phyloP scores from a whole-genome alignment of 2,888 invertebrate genomes.

The Noctua comes region DNA sequence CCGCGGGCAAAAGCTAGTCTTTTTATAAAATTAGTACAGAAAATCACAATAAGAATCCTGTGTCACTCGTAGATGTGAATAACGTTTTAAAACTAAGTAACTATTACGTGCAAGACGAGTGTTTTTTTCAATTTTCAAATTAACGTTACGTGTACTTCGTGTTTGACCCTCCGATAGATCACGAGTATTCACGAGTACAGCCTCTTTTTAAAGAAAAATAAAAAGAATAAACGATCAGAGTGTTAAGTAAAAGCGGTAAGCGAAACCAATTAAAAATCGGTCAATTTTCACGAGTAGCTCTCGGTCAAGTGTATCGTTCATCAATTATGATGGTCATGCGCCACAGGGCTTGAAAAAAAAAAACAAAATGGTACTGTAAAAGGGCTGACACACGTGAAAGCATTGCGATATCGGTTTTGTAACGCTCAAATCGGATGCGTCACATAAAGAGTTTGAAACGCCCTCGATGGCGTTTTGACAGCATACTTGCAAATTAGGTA shows the following conservation, averaged over 20 bases:
- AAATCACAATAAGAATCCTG: not conserved
- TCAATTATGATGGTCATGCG: conserved; percentile 51
- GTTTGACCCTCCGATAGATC: not conserved
- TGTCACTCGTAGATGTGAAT: not conserved
- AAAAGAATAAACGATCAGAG: not conserved
- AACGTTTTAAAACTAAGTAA: not conserved
- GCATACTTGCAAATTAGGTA: not conserved
- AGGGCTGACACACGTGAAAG: not conserved
- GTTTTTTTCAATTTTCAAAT: not conserved
- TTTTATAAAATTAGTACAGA: not conserved
- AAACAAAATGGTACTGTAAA: conserved; percentile 15
- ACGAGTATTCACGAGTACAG: conserved; percentile 3
- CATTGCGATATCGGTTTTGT: not conserved
- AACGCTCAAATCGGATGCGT: too few species aligned
- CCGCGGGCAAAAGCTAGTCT: too few species aligned
- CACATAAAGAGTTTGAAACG: not conserved
- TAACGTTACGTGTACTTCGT: not conserved
- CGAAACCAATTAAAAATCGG: conserved; percentile 66
- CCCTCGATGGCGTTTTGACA: not conserved
- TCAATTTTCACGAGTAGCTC: conserved; percentile 59
- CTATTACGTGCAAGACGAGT: too few species aligned
- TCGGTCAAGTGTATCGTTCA: conserved; percentile 43
- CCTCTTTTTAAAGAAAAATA: not conserved
- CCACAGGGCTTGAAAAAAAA: conserved; percentile 38
- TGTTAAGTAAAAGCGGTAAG: conserved; percentile 35